These are phyloP conservation scores for Aleadryas rufinucha DNA, from an alignment of 2,113 vertebrate genomes.

Conservation along the genomic window DNA sequence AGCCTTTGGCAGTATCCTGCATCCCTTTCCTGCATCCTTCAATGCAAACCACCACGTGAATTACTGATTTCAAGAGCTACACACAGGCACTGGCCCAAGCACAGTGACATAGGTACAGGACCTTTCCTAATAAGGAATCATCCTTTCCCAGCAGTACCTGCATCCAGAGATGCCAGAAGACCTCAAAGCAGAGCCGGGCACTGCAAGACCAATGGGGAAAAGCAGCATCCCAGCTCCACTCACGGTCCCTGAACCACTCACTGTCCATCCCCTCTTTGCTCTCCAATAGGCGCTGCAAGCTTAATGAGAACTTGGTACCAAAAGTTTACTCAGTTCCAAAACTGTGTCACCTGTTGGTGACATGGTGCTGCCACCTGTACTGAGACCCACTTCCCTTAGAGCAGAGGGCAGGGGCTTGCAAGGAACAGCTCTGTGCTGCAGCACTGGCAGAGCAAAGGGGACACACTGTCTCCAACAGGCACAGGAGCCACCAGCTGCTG, in stretches of 20 bases:
- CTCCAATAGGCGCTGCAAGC: rapidly evolving
- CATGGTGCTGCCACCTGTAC: background rate
- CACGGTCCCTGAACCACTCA: rapidly evolving
- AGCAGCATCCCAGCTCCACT: background rate
- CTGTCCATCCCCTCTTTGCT: background rate
- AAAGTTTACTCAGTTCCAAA: background rate
- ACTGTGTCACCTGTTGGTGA: background rate
- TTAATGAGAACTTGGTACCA: background rate
- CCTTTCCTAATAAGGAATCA: background rate
- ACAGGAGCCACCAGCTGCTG: background rate
- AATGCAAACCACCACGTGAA: background rate
- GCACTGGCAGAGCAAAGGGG: background rate
- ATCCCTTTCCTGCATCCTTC: background rate
- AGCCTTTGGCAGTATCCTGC: background rate
- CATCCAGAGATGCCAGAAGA: background rate
- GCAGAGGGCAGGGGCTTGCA: background rate
- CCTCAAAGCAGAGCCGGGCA: background rate
- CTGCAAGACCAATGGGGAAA: background rate
- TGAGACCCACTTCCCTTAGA: background rate
- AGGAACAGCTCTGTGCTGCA: background rate
- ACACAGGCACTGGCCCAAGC: background rate
- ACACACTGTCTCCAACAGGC: background rate
- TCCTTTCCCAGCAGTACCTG: background rate
- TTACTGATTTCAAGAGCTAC: background rate
- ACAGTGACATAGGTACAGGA: background rate